Conservation (phyloP, 2,888 invertebrate genomes). For the Rhogogaster chlorosoma region DNA sequence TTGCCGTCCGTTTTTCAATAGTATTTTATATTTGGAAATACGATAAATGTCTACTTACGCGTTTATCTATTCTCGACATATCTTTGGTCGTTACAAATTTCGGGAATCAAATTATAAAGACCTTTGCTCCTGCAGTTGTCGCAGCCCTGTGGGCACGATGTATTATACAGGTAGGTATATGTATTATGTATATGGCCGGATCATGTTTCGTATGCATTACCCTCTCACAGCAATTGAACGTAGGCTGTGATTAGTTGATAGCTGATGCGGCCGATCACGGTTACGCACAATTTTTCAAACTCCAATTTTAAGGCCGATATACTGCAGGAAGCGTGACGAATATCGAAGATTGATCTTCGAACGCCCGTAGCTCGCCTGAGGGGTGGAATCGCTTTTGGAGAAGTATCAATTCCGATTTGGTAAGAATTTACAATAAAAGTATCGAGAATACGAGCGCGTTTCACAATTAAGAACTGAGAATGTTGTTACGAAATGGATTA, state of each 20-base stretch:
- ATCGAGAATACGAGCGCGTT: background rate
- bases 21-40: background rate
- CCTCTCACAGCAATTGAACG: conserved; percentile 10
- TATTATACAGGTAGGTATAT: background rate
- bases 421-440: background rate
- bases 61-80: background rate
- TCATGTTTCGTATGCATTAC: conserved; percentile 28
- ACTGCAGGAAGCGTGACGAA: conserved; percentile 42
- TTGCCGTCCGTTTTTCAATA: background rate
- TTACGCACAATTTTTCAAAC: conserved; percentile 28
- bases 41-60: background rate
- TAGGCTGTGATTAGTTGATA: conserved; percentile 39
- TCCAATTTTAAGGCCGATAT: conserved; percentile 15
- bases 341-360: conserved; percentile 26
- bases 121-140: background rate
- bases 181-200: background rate
- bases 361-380: background rate
- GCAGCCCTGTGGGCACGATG: background rate
- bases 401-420: conserved; percentile 6
- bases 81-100: background rate
- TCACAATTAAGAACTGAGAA: background rate
- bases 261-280: conserved; percentile 28
- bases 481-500: background rate
- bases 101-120: background rate
- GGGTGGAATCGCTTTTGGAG: conserved; percentile 16